Conservation (phyloP, 2,888 invertebrate species). For the Cheiracanthium punctorium region DNA sequence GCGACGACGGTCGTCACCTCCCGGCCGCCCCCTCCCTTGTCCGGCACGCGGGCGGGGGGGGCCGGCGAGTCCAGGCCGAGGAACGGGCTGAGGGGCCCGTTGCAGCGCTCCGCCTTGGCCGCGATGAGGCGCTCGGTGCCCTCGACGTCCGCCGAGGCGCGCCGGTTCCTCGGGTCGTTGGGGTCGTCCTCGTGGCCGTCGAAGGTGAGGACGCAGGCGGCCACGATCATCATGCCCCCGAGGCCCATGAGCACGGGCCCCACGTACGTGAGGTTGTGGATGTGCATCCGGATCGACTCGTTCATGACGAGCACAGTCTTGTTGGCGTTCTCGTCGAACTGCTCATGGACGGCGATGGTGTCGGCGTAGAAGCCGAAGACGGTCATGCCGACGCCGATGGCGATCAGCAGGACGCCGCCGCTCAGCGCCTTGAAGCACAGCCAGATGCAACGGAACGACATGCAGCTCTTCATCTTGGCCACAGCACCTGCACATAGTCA, state of each 20-base stretch:
- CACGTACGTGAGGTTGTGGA: conserved; percentile 93
- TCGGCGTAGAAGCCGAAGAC: conserved; percentile 82
- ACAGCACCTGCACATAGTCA: conserved; percentile 30
- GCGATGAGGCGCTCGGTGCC: conserved; percentile 32
- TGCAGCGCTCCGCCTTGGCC: conserved; percentile 28
- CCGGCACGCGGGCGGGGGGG: background rate
- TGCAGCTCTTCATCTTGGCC: conserved; percentile 79
- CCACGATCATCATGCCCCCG: conserved; percentile 96
- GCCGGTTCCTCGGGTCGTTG: conserved; percentile 80
- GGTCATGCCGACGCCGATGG: conserved; percentile 93
- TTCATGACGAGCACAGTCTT: conserved; percentile 73
- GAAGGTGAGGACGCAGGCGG: conserved; percentile 98
- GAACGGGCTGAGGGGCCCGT: conserved; percentile 56
- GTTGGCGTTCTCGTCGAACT: conserved; percentile 70
- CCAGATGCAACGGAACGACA: conserved; percentile 93
- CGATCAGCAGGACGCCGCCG: conserved; percentile 89
- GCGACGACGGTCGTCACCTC: conserved; percentile 54
- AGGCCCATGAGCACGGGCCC: conserved; percentile 98
- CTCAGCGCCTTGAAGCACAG: conserved; percentile 94
- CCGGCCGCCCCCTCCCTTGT: conserved; percentile 33
- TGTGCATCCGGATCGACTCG: conserved; percentile 78
- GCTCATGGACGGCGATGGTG: conserved; percentile 73
- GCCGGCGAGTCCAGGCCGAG: conserved; percentile 39
- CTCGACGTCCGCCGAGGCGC: conserved; percentile 47
- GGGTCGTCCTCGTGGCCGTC: conserved; percentile 95